phyloP scores from a whole-genome alignment of 1,140 invertebrate genomes.

The Apis laboriosa region DNA sequence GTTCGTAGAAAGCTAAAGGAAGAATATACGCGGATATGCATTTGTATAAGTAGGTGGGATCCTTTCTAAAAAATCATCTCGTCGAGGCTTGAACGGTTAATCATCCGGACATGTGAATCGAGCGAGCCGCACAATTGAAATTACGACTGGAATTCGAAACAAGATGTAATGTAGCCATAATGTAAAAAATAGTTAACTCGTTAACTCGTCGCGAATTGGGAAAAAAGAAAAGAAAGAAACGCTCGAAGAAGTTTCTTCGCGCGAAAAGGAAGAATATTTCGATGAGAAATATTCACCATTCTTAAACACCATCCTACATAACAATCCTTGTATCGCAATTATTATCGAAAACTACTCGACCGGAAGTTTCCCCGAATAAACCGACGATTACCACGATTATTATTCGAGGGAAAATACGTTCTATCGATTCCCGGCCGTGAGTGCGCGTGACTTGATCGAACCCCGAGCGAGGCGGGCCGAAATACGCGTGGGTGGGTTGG shows the following conservation, averaged over 20 bases:
- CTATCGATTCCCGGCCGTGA: neutral
- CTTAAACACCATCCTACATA: neutral
- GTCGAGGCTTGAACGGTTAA: neutral
- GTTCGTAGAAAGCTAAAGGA: neutral
- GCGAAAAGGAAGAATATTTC: neutral
- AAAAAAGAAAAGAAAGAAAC: too few species aligned
- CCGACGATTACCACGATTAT: neutral
- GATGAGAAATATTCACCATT: neutral
- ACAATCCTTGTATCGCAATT: neutral
- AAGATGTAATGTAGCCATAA: too few species aligned
- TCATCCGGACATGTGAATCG: neutral
- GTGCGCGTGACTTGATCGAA: neutral
- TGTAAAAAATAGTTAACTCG: neutral
- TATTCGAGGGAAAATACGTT: neutral
- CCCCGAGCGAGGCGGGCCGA: neutral
- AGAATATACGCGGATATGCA: neutral
- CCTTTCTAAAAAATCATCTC: neutral
- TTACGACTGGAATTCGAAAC: neutral
- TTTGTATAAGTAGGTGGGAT: conserved; percentile 14
- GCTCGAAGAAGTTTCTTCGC: neutral
- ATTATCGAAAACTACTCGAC: neutral
- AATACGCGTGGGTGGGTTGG: neutral
- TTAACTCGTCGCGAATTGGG: neutral
- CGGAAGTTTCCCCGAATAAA: neutral
- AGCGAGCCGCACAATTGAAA: neutral